phyloP scores from a whole-genome alignment of 2,888 invertebrate species.

The Andrena dorsata region DNA sequence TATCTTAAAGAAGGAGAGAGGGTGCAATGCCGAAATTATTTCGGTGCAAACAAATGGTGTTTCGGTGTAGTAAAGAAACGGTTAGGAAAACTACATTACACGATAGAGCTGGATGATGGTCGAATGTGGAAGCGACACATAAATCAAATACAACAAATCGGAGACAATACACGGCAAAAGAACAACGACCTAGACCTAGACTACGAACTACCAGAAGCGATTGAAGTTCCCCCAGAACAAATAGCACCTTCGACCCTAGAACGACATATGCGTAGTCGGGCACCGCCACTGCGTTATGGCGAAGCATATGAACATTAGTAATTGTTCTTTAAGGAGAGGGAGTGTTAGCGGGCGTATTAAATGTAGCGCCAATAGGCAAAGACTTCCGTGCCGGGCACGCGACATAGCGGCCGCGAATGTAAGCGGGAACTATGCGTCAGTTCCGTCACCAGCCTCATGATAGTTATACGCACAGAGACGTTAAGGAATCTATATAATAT shows the following conservation, averaged over 20 bases:
- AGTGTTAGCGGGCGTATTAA: neutral
- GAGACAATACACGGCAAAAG: neutral
- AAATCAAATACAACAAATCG: neutral
- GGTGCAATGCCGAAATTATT: constrained; percentile 17
- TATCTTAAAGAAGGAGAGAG: constrained; percentile 9
- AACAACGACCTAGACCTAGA: neutral
- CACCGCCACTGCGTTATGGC: neutral
- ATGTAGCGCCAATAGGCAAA: no score
- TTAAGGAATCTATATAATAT: no score
- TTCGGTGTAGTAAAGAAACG: constrained; percentile 6
- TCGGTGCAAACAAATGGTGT: neutral
- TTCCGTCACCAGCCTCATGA: no score
- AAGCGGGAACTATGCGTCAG: no score
- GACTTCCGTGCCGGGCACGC: no score
- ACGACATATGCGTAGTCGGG: neutral
- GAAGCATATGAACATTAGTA: constrained; percentile 2
- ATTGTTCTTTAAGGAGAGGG: neutral
- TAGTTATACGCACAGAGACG: no score
- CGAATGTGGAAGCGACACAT: constrained; percentile 8
- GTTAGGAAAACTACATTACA: neutral
- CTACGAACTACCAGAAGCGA: neutral
- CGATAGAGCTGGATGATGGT: neutral
- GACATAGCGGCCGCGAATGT: no score
- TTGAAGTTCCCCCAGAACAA: neutral
- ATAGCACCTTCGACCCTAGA: neutral